Evolutionary conservation across 2,888 invertebrate genomes (phyloP).

Genomic region (Cistogaster globosa): DNA sequence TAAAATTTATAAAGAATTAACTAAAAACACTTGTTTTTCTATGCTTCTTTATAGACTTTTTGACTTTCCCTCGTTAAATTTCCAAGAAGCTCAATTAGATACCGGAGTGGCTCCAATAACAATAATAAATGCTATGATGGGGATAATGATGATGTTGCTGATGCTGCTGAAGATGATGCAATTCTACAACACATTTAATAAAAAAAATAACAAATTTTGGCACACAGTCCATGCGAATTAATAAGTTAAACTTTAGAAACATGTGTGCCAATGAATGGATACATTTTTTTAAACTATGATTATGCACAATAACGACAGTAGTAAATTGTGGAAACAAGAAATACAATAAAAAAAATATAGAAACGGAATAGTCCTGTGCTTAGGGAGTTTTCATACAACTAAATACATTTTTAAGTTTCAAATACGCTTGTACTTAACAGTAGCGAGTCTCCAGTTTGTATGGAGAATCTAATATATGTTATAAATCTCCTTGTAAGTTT

Average conservation of each 20-base stretch:
- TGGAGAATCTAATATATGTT: too few relatives aligned
- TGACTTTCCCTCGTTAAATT: neutral
- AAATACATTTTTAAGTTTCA: neutral
- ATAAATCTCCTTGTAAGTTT: too few relatives aligned
- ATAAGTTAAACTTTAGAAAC: slow-evolving; percentile 18
- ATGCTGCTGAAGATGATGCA: slow-evolving; percentile 12
- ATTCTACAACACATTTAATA: slow-evolving; percentile 24
- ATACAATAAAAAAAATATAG: slow-evolving; percentile 1
- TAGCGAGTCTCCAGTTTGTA: neutral
- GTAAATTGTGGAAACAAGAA: slow-evolving; percentile 31
- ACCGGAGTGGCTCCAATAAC: slow-evolving; percentile 45
- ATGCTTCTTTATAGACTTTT: too few relatives aligned
- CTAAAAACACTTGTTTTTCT: too few relatives aligned
- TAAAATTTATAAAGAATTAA: too few relatives aligned
- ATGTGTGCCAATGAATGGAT: slow-evolving; percentile 39
- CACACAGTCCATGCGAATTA: slow-evolving; percentile 10
- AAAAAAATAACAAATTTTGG: slow-evolving; percentile 18
- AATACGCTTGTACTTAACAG: slow-evolving; percentile 21
- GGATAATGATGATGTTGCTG: neutral
- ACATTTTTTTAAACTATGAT: slow-evolving; percentile 32
- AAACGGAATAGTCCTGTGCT: slow-evolving; percentile 6
- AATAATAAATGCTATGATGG: slow-evolving; percentile 31
- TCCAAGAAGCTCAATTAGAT: slow-evolving; percentile 68
- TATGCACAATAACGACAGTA: slow-evolving; percentile 24
- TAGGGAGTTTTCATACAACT: slow-evolving; percentile 16